Evolutionary conservation across 2,113 vertebrate genomes (phyloP).

Genomic region (Rhadina sibilatrix): DNA sequence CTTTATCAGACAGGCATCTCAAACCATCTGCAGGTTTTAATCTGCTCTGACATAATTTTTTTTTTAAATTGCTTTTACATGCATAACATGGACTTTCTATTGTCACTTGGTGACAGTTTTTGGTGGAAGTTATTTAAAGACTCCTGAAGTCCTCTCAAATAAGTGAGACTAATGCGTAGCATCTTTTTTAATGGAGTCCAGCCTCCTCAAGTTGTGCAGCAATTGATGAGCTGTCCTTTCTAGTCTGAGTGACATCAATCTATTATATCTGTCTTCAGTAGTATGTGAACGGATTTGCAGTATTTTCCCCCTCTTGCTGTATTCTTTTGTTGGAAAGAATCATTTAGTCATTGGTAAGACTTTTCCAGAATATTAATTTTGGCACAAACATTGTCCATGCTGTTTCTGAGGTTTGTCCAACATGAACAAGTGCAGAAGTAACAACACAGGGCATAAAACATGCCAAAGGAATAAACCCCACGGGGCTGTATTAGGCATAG

Average conservation of each 20-base stretch:
- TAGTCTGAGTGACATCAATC: background rate
- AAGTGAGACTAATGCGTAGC: background rate
- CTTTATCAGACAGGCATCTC: background rate
- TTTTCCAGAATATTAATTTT: background rate
- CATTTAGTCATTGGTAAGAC: background rate
- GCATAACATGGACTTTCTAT: background rate
- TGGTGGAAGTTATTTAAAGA: background rate
- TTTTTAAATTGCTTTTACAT: background rate
- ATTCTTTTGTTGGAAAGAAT: background rate
- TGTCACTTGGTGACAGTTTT: background rate
- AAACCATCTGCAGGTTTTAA: background rate
- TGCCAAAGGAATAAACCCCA: background rate
- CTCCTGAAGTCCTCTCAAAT: background rate
- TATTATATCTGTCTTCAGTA: background rate
- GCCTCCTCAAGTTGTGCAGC: background rate
- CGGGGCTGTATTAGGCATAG: background rate
- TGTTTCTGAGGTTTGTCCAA: background rate
- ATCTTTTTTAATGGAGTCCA: background rate
- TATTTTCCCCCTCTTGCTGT: background rate
- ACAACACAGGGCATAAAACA: background rate
- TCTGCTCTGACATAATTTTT: background rate
- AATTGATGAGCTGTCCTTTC: background rate
- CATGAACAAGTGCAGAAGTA: background rate
- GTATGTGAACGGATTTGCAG: background rate
- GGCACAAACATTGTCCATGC: background rate